A percentile compares a stretch with the other conserved stretches of the same genome.
These are phyloP conservation scores for Alouatta palliata DNA, from an alignment of 2,113 vertebrate genomes.

Conservation along the genomic window DNA sequence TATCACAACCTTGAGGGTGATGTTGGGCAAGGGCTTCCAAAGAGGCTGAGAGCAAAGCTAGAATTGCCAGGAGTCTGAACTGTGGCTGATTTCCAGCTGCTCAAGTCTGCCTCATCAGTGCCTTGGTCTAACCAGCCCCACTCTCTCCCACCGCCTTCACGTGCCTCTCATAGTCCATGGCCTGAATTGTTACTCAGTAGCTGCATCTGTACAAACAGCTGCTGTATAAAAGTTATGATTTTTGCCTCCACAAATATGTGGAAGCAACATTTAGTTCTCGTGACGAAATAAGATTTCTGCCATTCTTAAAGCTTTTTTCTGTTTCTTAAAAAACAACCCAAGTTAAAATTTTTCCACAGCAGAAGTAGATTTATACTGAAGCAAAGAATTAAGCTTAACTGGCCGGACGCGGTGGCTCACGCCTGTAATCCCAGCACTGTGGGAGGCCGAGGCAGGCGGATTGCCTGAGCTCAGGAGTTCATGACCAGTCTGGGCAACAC, in stretches of 20 bases:
- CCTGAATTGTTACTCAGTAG: neutral
- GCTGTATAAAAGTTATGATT: neutral
- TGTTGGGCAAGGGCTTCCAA: neutral
- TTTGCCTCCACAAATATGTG: neutral
- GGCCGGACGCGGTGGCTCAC: too few species aligned
- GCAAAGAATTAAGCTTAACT: neutral
- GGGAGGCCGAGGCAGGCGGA: too few species aligned
- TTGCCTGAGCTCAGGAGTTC: too few species aligned
- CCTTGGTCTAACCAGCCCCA: neutral
- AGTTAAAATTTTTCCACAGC: neutral
- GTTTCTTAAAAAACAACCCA: neutral
- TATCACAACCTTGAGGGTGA: neutral
- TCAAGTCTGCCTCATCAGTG: neutral
- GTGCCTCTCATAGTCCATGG: neutral
- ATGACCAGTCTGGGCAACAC: too few species aligned
- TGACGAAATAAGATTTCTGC: neutral
- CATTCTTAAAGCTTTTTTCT: neutral
- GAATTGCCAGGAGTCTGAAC: neutral
- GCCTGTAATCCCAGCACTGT: too few species aligned
- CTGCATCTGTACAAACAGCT: neutral
- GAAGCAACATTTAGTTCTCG: neutral
- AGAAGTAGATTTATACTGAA: neutral
- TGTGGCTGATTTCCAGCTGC: neutral
- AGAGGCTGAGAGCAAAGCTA: neutral
- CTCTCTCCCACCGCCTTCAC: rapidly evolving